Evolutionary conservation across 2,113 vertebrate genomes (phyloP), one percentile per base, ranked within the genome.

Genomic region (Epinephelus cyanopodus): DNA sequence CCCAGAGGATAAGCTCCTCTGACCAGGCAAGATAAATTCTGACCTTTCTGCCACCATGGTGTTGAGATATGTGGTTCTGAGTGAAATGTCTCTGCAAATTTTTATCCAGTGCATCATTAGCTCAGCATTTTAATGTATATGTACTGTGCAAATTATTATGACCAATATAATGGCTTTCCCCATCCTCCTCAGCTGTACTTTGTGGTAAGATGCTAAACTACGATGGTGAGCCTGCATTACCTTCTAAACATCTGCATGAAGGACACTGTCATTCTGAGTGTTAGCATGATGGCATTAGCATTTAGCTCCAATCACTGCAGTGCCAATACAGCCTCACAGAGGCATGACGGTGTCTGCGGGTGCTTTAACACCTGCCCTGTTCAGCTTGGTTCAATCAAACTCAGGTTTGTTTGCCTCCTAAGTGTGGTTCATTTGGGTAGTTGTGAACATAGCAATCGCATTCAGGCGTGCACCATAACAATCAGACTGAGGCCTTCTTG

Each of bases 271-370:
- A 18, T 63, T 54, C 21, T 64, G n/a, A 23, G 25, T n/a, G 13
- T 6, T 25, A 15, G n/a, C 47, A 57, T 69, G 6, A 27, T 52
- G 12, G 6, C 0, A 0, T 47, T 21, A 33, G 13, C 6, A 54
- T 58, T 77, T 56, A 83, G 27, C 42, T 64, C 21, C 21, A 52
- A 61, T 6, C 29, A n/a, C 25, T 64, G 19, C 17, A 18, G 48
- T 48, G 13, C 47, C 47, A 15, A 15, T 14, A 48, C 14, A 48
- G 47, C 47, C 47, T 14, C 47, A 27, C 11, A 70, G 56, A 42
- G 18, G 25, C 47, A 25, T 19, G 15, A 3, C 18, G 23, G 27
- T 33, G 19, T 7, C 48, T 25, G 47, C 14, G 17, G 33, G 6
- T 37, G 33, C 33, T 37, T 37, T 37, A 5, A 37, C 33, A 37